Evolutionary conservation across 2,888 invertebrate genomes (phyloP), one percentile per base, ranked within the genome.

Genomic region (Pycnomerus fuliginosus): DNA sequence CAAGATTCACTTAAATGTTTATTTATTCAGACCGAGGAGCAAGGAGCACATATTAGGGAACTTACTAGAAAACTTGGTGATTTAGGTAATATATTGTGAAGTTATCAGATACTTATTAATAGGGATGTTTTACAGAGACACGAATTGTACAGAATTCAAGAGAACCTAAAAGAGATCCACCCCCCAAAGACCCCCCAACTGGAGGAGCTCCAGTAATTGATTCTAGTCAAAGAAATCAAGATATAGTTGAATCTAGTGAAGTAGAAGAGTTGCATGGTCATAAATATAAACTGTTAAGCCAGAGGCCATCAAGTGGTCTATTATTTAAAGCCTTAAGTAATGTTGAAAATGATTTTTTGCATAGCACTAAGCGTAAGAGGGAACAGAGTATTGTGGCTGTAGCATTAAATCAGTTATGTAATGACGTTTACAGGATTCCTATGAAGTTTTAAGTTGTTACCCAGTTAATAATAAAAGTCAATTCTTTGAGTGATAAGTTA

Each of bases 1-100:
- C 76, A 78, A 10, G 74, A 75, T 38, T 82, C 83, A 12, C 77
- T 92, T 37, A 80, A 82, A 46, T 85, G 85, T 55, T 74, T 93
- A 27, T 83, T 82, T 60, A 82, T 87, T 55, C 80, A 83, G 43
- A 77, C 86, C 5, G 83, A 86, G 66, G 79, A 81, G 52, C 92
- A 94, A 67, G 84, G 86, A 56, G 82, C 86, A 16, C 86, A 91
- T 68, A 80, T 95, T 8, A 74, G 82, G 54, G 88, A 92, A 74
- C 76, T 95, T 68, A 79, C 82, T 44, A 76, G 85, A 53, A 74
- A 76, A 25, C 55, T 85, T 17, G 74, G 76, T 41, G 78, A 80
- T 52, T 59, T 83, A 50, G 80, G 80, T 68, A 72, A 24, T n/a
- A n/a, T n/a, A n/a, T 29, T 38, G 13, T 8, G 20, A 13, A 30